Conservation (phyloP, 2,113 vertebrate genomes). For the Coturnix japonica region DNA sequence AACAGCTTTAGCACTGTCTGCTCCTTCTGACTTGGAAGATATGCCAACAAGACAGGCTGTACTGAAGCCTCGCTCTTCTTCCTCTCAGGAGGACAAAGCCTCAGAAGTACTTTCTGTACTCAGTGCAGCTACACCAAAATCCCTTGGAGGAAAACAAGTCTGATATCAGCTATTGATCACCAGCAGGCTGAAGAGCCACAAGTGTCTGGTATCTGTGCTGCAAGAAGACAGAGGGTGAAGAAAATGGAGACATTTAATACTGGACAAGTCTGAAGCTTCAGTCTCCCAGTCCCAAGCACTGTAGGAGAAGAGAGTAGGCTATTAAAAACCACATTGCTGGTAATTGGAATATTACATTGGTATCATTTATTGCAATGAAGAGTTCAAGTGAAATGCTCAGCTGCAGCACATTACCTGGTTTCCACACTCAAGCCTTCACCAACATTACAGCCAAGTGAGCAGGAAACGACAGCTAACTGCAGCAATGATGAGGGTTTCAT, state of each 20-base stretch:
- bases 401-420: neutral
- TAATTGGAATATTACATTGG: neutral
- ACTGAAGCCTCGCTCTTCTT: neutral
- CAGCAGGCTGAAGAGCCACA: neutral
- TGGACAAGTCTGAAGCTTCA: neutral
- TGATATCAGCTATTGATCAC: neutral
- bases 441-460: accelerated
- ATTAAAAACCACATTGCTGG: neutral
- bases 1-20: neutral
- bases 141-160: neutral
- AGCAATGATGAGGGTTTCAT: neutral
- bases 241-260: neutral
- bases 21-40: neutral
- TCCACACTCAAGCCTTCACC: neutral
- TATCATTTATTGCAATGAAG: neutral
- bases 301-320: neutral
- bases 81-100: neutral
- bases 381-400: accelerated
- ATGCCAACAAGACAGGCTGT: neutral
- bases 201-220: neutral
- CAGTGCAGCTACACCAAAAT: neutral
- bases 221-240: neutral
- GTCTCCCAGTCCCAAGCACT: neutral
- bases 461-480: neutral
- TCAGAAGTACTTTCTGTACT: neutral